Evolutionary conservation across 2,113 vertebrate species (phyloP).

Genomic region (Sisor rabdophorus): DNA sequence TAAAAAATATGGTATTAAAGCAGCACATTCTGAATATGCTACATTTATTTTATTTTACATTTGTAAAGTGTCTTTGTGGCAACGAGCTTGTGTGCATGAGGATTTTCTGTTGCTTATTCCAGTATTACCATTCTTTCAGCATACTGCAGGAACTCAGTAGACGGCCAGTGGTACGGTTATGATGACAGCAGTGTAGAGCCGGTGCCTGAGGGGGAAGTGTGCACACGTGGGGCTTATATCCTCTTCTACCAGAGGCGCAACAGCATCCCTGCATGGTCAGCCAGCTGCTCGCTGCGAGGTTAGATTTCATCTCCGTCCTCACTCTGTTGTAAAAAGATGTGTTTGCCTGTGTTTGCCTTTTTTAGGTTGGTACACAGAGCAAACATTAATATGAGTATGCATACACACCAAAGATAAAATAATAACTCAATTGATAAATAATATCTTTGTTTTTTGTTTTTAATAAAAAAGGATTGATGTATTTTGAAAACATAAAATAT

Average conservation of each 20-base stretch:
- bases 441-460: not conserved
- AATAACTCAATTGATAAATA: not conserved
- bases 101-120: not conserved
- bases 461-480: not conserved
- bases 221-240: conserved; percentile 88
- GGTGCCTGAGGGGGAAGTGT: conserved; percentile 77
- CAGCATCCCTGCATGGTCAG: conserved; percentile 80
- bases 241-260: conserved; percentile 91
- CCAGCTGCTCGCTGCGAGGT: conserved; percentile 79
- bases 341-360: not conserved
- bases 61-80: not conserved
- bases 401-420: not conserved
- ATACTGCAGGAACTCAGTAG: conserved; percentile 87
- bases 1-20: not conserved
- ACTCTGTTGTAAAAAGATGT: not conserved
- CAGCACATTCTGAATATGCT: not conserved
- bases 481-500: not conserved
- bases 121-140: conserved; percentile 63
- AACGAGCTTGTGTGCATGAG: not conserved
- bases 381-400: not conserved
- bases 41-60: not conserved
- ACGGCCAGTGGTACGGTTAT: conserved; percentile 88
- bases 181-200: conserved; percentile 84
- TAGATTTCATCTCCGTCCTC: conserved; percentile 33
- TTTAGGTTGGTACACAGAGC: not conserved